Conservation (phyloP, 2,113 vertebrate genomes). For the Elgaria multicarinata region DNA sequence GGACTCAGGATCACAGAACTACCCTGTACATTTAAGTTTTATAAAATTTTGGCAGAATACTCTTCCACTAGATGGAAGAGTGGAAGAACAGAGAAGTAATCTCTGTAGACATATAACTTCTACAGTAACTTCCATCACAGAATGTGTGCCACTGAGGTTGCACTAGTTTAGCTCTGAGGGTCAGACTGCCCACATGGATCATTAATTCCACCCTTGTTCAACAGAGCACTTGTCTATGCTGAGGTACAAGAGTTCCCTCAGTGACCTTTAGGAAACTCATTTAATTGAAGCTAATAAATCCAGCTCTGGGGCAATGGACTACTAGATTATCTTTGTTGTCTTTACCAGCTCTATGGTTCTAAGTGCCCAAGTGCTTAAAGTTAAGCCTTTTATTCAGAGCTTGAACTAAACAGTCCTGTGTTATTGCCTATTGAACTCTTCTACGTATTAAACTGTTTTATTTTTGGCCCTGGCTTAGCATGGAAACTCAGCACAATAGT, state of each 20-base stretch:
- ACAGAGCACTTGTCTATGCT: conserved; percentile 20
- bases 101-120: conserved; percentile 10
- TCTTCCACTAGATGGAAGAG: background rate
- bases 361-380: background rate
- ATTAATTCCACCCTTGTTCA: background rate
- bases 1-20: background rate
- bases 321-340: background rate
- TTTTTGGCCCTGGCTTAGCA: background rate
- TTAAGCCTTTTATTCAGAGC: background rate
- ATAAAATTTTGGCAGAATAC: background rate
- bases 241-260: background rate
- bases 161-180: background rate
- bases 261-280: background rate
- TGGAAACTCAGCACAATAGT: background rate
- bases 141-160: conserved; percentile 7
- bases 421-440: background rate
- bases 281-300: conserved; percentile 14
- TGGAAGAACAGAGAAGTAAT: background rate
- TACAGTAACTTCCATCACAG: background rate
- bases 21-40: background rate
- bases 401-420: background rate
- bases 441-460: background rate
- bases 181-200: background rate
- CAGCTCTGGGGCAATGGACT: background rate
- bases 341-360: background rate